Percentiles rank a stretch among this genome's conserved stretches.
These are phyloP conservation scores for Channa striata DNA, from an alignment of 2,797 vertebrate species.

Conservation along the genomic window DNA sequence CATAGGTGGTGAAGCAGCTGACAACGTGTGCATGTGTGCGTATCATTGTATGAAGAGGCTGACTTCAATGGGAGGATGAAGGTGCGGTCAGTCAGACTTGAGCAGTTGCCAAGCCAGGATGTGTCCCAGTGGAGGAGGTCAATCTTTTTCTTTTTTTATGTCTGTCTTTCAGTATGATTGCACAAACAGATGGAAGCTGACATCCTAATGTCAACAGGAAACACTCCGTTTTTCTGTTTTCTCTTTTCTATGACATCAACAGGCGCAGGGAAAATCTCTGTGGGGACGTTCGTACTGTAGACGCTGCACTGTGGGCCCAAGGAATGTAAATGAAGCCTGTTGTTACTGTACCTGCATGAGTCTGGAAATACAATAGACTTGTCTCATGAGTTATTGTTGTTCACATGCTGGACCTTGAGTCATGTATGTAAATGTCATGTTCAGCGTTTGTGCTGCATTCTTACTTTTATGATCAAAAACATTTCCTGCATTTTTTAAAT, in stretches of 20 bases:
- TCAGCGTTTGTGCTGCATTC: fast-evolving
- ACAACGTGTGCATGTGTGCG: conserved; percentile 25
- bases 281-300: conserved; percentile 20
- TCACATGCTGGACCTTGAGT: conserved; percentile 22
- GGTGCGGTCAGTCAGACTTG: conserved; percentile 62
- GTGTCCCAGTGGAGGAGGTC: conserved; percentile 38
- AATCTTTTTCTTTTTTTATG: conserved; percentile 6
- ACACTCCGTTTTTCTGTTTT: conserved; percentile 61
- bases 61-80: conserved; percentile 63
- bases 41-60: conserved; percentile 5
- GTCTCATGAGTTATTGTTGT: conserved; percentile 32
- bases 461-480: not conserved
- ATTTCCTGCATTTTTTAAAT: conserved; percentile 50
- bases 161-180: conserved; percentile 48
- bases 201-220: conserved; percentile 77
- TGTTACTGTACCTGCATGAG: conserved; percentile 42
- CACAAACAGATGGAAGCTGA: conserved; percentile 70
- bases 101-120: conserved; percentile 57
- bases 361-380: conserved; percentile 53
- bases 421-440: conserved; percentile 8
- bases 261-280: conserved; percentile 57
- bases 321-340: conserved; percentile 55
- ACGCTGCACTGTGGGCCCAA: conserved; percentile 22
- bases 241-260: conserved; percentile 72
- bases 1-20: conserved; percentile 35